phyloP scores from a whole-genome alignment of 2,797 vertebrate genomes.

The Paramormyrops hopkinsi region DNA sequence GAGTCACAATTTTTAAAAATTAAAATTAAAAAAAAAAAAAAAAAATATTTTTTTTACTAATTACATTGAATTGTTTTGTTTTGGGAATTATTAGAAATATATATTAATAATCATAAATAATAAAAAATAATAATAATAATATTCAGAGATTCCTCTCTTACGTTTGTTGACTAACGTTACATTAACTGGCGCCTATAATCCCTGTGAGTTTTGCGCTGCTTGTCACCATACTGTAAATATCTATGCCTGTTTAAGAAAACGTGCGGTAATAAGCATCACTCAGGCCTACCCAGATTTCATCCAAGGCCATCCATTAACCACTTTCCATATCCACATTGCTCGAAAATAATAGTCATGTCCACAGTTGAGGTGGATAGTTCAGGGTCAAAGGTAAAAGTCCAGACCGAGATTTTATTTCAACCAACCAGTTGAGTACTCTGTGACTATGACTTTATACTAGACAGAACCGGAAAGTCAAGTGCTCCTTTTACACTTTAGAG shows the following conservation, averaged over 20 bases:
- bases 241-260: not conserved
- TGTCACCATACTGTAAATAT: not conserved
- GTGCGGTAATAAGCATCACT: not conserved
- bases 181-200: not conserved
- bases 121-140: not conserved
- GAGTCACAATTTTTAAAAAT: not conserved
- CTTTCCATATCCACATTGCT: not conserved
- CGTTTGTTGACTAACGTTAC: not conserved
- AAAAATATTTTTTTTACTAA: not conserved
- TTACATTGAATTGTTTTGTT: not conserved
- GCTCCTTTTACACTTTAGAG: not conserved
- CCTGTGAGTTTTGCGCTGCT: not conserved
- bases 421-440: not conserved
- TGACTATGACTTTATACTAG: not conserved
- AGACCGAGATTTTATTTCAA: not conserved
- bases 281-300: not conserved
- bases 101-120: not conserved
- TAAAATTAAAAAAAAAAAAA: too few relatives aligned
- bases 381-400: not conserved
- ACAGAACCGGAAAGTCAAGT: not conserved
- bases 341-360: not conserved
- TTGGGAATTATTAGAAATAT: not conserved
- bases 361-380: not conserved
- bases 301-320: not conserved
- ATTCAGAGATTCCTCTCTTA: not conserved